Conservation (phyloP, 1,140 invertebrate species). For the Dysdera silvatica region DNA sequence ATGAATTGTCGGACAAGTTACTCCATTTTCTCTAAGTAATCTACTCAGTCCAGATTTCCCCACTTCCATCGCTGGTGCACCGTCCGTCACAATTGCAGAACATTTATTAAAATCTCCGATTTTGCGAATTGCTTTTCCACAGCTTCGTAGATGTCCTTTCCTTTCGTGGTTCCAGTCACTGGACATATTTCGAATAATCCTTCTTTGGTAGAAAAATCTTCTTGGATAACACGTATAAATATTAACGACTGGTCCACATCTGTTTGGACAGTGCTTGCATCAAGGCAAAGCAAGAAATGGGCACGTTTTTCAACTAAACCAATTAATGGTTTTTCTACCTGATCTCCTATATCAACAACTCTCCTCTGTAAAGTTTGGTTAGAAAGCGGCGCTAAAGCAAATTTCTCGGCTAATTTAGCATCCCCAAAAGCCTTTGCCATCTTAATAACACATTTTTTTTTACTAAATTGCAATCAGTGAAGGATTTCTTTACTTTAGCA, state of each 20-base stretch:
- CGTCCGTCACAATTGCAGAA: slow-evolving; percentile 1
- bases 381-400: background rate
- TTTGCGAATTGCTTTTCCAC: background rate
- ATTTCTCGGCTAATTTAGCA: background rate
- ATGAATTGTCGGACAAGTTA: background rate
- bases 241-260: slow-evolving; percentile 1
- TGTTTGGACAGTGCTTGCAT: background rate
- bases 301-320: background rate
- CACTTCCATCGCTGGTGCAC: background rate
- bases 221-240: background rate
- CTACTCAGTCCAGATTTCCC: background rate
- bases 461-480: slow-evolving; percentile 1
- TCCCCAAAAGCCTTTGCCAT: background rate
- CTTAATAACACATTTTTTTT: background rate
- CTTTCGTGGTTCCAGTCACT: background rate
- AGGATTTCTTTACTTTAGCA: background rate
- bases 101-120: background rate
- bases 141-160: background rate
- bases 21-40: background rate
- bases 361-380: slow-evolving; percentile 2
- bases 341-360: background rate
- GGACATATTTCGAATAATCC: background rate
- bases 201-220: no score
- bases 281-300: background rate
- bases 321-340: no score